Percentiles rank a stretch among this genome's conserved stretches.
These are phyloP conservation scores for Haemorhous mexicanus DNA, from an alignment of 2,113 vertebrate species.

Conservation along the genomic window DNA sequence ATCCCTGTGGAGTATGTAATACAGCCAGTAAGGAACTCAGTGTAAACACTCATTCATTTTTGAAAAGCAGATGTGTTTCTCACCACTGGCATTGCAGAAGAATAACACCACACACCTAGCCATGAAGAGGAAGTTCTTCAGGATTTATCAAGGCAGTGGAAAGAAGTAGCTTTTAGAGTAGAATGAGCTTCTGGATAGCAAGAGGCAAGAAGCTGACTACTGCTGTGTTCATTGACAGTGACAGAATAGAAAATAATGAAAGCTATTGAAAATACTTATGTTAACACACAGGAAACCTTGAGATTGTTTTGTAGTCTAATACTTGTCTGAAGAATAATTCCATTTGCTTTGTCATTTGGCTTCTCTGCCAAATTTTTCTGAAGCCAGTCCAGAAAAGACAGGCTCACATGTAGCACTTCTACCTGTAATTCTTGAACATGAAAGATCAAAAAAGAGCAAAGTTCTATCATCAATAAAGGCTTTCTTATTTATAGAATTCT, in stretches of 20 bases:
- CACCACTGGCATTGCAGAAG: not conserved
- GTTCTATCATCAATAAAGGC: not conserved
- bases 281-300: not conserved
- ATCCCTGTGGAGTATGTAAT: not conserved
- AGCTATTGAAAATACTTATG: not conserved
- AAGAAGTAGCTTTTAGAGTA: not conserved
- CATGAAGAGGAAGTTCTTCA: not conserved
- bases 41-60: not conserved
- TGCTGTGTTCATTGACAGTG: not conserved
- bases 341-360: not conserved
- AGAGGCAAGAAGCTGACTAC: not conserved
- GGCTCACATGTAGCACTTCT: not conserved
- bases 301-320: not conserved
- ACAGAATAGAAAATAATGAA: not conserved
- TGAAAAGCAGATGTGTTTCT: not conserved
- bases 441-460: not conserved
- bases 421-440: not conserved
- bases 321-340: not conserved
- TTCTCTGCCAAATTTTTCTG: not conserved
- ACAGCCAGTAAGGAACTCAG: not conserved
- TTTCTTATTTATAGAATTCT: not conserved
- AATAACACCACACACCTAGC: not conserved
- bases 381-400: not conserved
- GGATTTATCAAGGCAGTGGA: not conserved
- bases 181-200: not conserved